Evolutionary conservation across 1,140 invertebrate species (phyloP).

Genomic region (Periplaneta americana): DNA sequence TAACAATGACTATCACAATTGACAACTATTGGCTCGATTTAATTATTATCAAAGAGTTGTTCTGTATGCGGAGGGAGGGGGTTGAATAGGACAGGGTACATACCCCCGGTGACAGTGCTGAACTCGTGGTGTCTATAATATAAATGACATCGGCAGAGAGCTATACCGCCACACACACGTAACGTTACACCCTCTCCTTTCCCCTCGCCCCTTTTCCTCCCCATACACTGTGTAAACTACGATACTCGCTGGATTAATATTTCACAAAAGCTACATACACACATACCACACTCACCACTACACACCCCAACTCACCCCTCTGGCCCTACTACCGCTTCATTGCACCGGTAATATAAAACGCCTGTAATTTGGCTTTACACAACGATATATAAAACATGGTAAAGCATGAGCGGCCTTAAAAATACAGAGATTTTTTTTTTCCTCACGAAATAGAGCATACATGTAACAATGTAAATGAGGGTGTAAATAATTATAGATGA

Average conservation of each 20-base stretch:
- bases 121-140: not conserved
- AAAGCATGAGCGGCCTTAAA: not conserved
- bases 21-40: not conserved
- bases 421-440: not conserved
- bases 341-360: slow-evolving; percentile 7
- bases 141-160: not conserved
- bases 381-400: not conserved
- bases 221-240: not conserved
- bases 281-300: not conserved
- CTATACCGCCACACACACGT: not conserved
- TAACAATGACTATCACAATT: not conserved
- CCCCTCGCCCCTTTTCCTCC: too few species aligned
- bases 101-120: not conserved
- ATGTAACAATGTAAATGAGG: not conserved
- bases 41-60: not conserved
- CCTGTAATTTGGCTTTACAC: not conserved
- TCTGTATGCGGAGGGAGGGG: not conserved
- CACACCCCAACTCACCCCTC: not conserved
- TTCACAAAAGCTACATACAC: not conserved
- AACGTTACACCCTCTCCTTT: too few species aligned
- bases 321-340: not conserved
- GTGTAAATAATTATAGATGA: not conserved
- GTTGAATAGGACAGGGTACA: not conserved
- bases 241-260: slow-evolving; percentile 10
- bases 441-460: too few species aligned